Conservation (phyloP, 2,113 vertebrate species). For the Hemicordylus capensis region DNA sequence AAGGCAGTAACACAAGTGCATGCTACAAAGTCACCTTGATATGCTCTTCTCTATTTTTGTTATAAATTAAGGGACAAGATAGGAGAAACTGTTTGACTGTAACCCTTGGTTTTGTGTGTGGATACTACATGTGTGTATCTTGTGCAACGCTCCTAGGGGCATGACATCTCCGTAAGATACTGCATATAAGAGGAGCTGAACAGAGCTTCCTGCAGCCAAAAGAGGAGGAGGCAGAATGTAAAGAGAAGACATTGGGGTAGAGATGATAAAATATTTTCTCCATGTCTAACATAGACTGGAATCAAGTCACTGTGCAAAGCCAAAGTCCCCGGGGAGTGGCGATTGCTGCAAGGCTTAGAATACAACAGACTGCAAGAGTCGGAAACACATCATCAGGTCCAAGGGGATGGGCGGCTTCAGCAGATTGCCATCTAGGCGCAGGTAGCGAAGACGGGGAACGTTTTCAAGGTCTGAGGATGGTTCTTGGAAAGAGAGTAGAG, state of each 20-base stretch:
- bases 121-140: background rate
- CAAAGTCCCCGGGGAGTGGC: background rate
- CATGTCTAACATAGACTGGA: background rate
- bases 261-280: constrained; percentile 31
- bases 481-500: constrained; percentile 71
- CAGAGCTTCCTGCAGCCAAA: background rate
- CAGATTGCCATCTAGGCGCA: constrained; percentile 93
- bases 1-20: background rate
- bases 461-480: constrained; percentile 72
- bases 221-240: background rate
- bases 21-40: background rate
- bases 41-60: background rate
- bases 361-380: constrained; percentile 89
- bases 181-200: background rate
- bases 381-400: constrained; percentile 97
- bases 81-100: background rate
- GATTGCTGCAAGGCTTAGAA: constrained; percentile 76
- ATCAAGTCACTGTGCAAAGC: constrained; percentile 51
- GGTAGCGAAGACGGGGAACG: constrained; percentile 87
- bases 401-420: constrained; percentile 90
- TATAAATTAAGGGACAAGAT: background rate
- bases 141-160: background rate
- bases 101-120: background rate
- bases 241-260: background rate
- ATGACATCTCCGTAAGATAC: background rate